Conservation (phyloP, 2,797 vertebrate genomes). For the Dromococcyx pavoninus region DNA sequence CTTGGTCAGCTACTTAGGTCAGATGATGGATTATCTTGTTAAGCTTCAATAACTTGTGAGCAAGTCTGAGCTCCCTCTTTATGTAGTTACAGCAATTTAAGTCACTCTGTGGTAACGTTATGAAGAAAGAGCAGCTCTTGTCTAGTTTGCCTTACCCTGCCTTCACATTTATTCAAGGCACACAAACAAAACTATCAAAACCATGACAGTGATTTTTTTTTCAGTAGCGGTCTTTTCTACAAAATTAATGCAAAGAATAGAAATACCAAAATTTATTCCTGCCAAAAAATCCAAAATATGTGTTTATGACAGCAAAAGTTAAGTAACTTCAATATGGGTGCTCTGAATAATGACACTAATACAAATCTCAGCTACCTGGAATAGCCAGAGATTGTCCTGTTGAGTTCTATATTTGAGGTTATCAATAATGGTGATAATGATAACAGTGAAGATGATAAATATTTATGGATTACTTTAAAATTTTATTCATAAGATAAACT, state of each 20-base stretch:
- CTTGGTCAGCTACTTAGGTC: not conserved
- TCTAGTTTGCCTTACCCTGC: not conserved
- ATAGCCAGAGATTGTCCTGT: not conserved
- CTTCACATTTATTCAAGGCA: not conserved
- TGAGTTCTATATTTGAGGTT: not conserved
- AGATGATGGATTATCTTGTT: slow-evolving; percentile 11
- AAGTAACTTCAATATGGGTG: not conserved
- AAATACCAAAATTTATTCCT: not conserved
- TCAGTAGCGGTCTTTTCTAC: not conserved
- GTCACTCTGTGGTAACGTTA: not conserved
- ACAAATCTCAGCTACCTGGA: not conserved
- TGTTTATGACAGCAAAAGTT: not conserved
- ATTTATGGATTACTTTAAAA: not conserved
- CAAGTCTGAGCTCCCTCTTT: not conserved
- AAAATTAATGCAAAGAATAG: not conserved
- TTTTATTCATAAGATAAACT: not conserved
- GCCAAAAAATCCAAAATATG: not conserved
- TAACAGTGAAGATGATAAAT: not conserved
- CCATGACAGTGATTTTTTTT: not conserved
- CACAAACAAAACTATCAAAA: not conserved
- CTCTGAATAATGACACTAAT: not conserved
- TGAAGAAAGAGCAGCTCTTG: not conserved
- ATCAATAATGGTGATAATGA: not conserved
- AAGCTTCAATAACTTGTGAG: slow-evolving; percentile 1
- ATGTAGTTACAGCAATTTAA: not conserved